phyloP scores from a whole-genome alignment of 2,888 invertebrate species.

The Acrobasis suavella region DNA sequence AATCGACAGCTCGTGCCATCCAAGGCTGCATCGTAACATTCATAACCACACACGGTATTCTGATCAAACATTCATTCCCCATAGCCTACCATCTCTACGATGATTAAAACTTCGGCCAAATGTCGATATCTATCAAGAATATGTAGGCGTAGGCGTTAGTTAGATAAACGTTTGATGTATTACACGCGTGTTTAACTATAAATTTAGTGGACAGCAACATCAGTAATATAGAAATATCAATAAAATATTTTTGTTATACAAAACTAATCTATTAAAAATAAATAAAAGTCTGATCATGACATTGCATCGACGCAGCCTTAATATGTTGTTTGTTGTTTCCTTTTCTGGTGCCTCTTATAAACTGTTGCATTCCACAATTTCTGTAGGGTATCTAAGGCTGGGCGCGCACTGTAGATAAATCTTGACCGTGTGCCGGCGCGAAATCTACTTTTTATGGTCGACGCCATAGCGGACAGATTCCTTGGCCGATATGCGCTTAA shows the following conservation, averaged over 20 bases:
- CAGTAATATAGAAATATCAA: conserved; percentile 9
- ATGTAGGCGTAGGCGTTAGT: conserved; percentile 12
- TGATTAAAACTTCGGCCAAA: not conserved
- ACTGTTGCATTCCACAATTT: conserved; percentile 56
- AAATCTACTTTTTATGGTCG: conserved; percentile 70
- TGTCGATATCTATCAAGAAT: conserved; percentile 31
- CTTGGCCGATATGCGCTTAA: conserved; percentile 67
- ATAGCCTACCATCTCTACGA: not conserved
- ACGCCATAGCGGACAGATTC: conserved; percentile 61
- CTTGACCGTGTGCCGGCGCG: conserved; percentile 61
- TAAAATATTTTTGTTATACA: conserved; percentile 1
- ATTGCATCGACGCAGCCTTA: not conserved
- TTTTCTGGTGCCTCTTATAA: conserved; percentile 47
- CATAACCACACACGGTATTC: not conserved
- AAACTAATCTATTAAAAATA: not conserved
- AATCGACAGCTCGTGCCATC: conserved; percentile 55
- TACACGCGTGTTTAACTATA: conserved; percentile 7
- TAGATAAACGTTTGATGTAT: conserved; percentile 18
- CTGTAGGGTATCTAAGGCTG: conserved; percentile 58
- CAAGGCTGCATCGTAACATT: conserved; percentile 9
- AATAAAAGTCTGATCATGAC: not conserved
- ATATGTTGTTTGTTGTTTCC: conserved; percentile 37
- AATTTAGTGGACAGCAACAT: conserved; percentile 18
- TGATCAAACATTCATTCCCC: not conserved
- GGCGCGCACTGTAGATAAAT: conserved; percentile 54